A percentile compares a stretch with the other conserved stretches of the same genome.
Conservation (phyloP, 2,113 vertebrate species). For the Sterna hirundo region DNA sequence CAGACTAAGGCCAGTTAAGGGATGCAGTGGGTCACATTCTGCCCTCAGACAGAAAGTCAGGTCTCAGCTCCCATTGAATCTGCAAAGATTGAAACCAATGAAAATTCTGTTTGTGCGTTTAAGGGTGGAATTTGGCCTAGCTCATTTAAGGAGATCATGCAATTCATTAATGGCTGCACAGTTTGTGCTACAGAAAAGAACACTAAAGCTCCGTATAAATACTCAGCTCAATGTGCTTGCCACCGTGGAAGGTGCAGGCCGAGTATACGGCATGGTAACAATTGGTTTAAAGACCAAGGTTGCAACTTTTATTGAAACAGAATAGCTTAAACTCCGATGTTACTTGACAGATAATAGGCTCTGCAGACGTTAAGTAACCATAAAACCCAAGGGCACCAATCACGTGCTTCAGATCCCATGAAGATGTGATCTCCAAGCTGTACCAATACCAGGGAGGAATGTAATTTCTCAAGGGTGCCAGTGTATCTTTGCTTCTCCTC, state of each 20-base stretch:
- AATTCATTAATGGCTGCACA: slow-evolving; percentile 13
- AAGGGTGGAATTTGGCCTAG: neutral
- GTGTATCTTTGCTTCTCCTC: neutral
- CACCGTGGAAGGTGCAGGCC: neutral
- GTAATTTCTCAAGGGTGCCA: neutral
- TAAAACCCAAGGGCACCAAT: slow-evolving; percentile 21
- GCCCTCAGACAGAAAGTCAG: slow-evolving; percentile 12
- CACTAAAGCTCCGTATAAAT: neutral
- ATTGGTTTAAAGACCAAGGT: slow-evolving; percentile 46
- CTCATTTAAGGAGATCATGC: neutral
- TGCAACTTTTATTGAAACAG: slow-evolving; percentile 45
- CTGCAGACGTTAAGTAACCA: slow-evolving; percentile 17
- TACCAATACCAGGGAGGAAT: neutral
- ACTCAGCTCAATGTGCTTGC: neutral
- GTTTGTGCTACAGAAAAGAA: neutral
- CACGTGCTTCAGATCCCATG: slow-evolving; percentile 17
- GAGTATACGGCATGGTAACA: slow-evolving; percentile 11
- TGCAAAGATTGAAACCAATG: neutral
- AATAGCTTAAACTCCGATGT: slow-evolving; percentile 39
- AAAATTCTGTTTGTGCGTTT: neutral
- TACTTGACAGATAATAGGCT: slow-evolving; percentile 41
- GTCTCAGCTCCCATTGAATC: neutral
- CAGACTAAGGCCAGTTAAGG: slow-evolving; percentile 7
- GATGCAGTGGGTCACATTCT: slow-evolving; percentile 3
- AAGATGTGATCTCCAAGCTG: slow-evolving; percentile 21